Conservation (phyloP, 2,797 vertebrate species). For the Macropus fuliginosus region DNA sequence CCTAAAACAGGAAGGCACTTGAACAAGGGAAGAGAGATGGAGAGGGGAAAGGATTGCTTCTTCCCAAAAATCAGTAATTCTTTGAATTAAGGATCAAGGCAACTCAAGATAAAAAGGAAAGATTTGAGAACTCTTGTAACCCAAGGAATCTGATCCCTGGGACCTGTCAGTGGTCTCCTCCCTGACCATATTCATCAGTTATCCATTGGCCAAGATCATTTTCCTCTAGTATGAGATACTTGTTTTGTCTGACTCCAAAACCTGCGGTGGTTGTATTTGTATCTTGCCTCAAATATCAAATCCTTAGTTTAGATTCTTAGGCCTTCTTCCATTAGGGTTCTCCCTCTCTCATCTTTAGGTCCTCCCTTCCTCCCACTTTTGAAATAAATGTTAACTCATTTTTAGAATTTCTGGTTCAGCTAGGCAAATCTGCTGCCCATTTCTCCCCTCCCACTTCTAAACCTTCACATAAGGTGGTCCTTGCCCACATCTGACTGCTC, state of each 20-base stretch:
- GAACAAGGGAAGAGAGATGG: background rate
- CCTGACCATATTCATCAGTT: too few species aligned
- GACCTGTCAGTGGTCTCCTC: background rate
- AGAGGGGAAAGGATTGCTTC: background rate
- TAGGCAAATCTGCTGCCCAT: background rate
- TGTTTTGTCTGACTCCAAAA: background rate
- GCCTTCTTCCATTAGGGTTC: background rate
- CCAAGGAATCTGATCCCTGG: background rate
- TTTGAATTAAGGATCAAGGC: background rate
- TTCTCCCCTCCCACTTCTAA: conserved; percentile 1
- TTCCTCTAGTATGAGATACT: background rate
- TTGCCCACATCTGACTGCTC: background rate
- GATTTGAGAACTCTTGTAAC: background rate
- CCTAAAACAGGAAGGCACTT: background rate
- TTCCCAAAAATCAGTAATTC: background rate
- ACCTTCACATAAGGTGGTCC: background rate
- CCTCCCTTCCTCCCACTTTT: background rate
- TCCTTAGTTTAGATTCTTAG: background rate
- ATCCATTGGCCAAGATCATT: background rate
- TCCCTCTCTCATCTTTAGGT: background rate
- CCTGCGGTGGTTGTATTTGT: background rate
- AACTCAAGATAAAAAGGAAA: background rate
- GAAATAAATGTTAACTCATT: background rate
- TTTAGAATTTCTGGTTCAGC: conserved; percentile 9
- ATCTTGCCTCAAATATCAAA: background rate